A percentile compares a stretch with the other conserved stretches of the same genome.
phyloP scores from a whole-genome alignment of 2,888 invertebrate species.

The Rutpela maculata region DNA sequence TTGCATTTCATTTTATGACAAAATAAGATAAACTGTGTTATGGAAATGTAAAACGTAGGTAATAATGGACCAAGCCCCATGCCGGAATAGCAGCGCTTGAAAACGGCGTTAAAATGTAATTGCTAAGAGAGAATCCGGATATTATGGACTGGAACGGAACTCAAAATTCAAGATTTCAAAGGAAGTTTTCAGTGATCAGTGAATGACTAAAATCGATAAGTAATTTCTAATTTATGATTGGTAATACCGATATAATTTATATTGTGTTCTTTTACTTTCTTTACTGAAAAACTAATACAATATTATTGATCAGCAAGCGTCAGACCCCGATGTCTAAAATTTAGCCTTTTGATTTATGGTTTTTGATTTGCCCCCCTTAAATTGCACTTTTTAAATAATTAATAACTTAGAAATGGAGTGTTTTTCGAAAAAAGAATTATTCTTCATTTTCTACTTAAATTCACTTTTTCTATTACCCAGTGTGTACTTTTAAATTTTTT shows the following conservation, averaged over 20 bases:
- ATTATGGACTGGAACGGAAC: conserved; percentile 41
- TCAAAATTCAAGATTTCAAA: conserved; percentile 34
- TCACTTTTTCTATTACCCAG: too few relatives aligned
- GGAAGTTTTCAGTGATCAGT: conserved; percentile 40
- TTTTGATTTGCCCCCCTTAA: too few relatives aligned
- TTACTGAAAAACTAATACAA: too few relatives aligned
- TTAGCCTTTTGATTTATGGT: too few relatives aligned
- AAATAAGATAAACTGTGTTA: background rate
- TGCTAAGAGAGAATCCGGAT: conserved; percentile 42
- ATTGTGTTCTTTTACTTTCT: background rate
- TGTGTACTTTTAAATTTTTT: too few relatives aligned
- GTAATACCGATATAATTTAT: background rate
- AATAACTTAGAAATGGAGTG: too few relatives aligned
- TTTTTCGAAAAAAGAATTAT: too few relatives aligned
- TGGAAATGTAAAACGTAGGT: background rate
- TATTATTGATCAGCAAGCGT: too few relatives aligned
- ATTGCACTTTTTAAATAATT: too few relatives aligned
- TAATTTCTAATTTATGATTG: background rate
- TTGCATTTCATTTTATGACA: background rate
- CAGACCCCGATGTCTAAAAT: too few relatives aligned
- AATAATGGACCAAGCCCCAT: background rate
- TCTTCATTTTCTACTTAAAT: too few relatives aligned
- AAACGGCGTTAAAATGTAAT: conserved; percentile 26
- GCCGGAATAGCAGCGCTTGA: background rate
- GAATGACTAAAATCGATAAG: conserved; percentile 33